phyloP scores from a whole-genome alignment of 2,113 vertebrate species.

The Sceloporus undulatus region DNA sequence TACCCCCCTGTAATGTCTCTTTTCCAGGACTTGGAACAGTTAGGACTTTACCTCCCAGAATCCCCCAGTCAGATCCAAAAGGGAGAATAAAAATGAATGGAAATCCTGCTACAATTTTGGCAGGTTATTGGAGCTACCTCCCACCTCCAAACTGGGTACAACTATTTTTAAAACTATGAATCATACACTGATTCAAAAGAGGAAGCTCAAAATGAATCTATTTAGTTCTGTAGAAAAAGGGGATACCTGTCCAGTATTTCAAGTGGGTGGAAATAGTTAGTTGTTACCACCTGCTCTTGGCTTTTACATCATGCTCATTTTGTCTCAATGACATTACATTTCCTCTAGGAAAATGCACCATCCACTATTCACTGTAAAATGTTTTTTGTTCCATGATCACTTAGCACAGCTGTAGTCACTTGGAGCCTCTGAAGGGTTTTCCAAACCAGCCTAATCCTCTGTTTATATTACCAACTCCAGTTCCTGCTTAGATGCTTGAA shows the following conservation, averaged over 20 bases:
- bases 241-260: constrained; percentile 54
- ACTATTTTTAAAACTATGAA: constrained; percentile 16
- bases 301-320: constrained; percentile 60
- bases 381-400: constrained; percentile 51
- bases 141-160: background rate
- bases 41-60: background rate
- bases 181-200: background rate
- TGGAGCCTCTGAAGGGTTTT: constrained; percentile 55
- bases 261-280: constrained; percentile 51
- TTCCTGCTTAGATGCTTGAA: constrained; percentile 56
- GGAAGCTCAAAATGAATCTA: constrained; percentile 19
- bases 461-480: constrained; percentile 54
- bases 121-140: background rate
- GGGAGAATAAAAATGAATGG: constrained; percentile 17
- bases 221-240: constrained; percentile 36
- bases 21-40: background rate
- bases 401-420: constrained; percentile 65
- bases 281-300: constrained; percentile 68
- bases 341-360: constrained; percentile 46
- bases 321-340: constrained; percentile 54
- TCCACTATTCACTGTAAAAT: constrained; percentile 54
- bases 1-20: no score
- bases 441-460: constrained; percentile 52
- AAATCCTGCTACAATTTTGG: constrained; percentile 1
- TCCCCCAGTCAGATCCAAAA: background rate